Evolutionary conservation across 2,888 invertebrate species (phyloP), one percentile per base, ranked within the genome.

Genomic region (Cataglyphis livida): DNA sequence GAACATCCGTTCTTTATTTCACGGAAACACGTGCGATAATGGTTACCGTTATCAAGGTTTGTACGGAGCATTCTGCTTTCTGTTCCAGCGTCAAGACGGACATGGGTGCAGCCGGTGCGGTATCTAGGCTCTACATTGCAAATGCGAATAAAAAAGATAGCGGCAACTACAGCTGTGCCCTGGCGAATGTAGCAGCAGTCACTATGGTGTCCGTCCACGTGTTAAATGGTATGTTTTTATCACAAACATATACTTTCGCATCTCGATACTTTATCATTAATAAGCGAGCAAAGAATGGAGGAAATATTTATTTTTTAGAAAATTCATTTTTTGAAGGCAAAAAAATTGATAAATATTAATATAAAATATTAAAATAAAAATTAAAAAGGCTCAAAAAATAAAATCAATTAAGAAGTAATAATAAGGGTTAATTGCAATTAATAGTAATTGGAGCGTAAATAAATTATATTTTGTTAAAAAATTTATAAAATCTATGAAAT

Each of bases 91-190:
- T 97, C 73, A 97, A 97, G 95, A 97, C 97, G 71, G 97, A 97
- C 93, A 96, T 97, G 92, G 96, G 96, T 75, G 95, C 96, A 21
- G 97, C 97, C 90, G 96, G 97, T 65, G 97, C 97, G 28, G 95
- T 97, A 84, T 97, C 97, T 85, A 95, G 97, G 78, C 96, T 98
- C 84, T 97, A 97, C 95, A 97, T 97, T 89, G 97, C 97, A 82
- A 97, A 97, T 94, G 97, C 97, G 73, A 96, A 97, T 93, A 96
- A 96, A 90, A 96, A 97, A 86, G 97, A 98, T 93, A 97, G 97
- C 48, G 97, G 97, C 51, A 97, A 97, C 94, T 97, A 97, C 94
- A 97, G 97, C 81, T 98, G 97, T 93, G 95, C 97, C 51, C 95
- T 97, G 86, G 96, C 96, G 73, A 97, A 97, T 88, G 96, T 97